Evolutionary conservation across 2,888 invertebrate genomes (phyloP), one percentile per base, ranked within the genome.

Genomic region (Cephalotes varians): DNA sequence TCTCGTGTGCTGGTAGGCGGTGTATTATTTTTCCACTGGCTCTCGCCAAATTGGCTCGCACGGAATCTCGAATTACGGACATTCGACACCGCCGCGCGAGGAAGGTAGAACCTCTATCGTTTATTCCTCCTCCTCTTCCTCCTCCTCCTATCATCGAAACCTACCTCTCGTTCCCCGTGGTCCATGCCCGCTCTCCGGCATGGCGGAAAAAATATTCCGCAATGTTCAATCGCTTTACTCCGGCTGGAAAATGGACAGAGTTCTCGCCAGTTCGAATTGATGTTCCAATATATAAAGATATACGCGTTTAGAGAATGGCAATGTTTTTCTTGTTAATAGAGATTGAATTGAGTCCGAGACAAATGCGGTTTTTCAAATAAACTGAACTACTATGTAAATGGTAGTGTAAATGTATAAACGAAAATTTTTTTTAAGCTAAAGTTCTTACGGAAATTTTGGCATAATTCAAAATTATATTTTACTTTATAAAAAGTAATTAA

Each of bases 41-140:
- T 71, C 88, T 88, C 88, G 90, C 89, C 91, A 93, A 93, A 93
- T 93, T 93, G 92, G 93, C 92, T 92, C 91, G 91, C 91, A 90
- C 90, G 90, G 90, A 90, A 93, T 93, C 93, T 94, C 94, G 89
- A 91, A 90, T 94, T 94, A 93, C 94, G 86, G 92, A 89, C 84
- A 92, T 91, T 88, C 90, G 91, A 92, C 85, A 93, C 90, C 90
- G 82, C 31, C 25, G 69, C 56, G 77, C 83, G 82, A 83, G 84
- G 64, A 72, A 77, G 74, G 84, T 79, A 85, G 84, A 89, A 84
- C 86, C 84, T 86, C 77, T 87, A 86, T 73, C 86, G 84, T 79
- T 82, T 79, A 47, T 64, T 65, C 80, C 76, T 56, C 69, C 62
- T 34, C 40, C 60, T 71, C 65, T 25, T 31, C 47, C 54, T 71